Conservation (phyloP, 2,113 vertebrate species). For the Spermophilus dauricus region DNA sequence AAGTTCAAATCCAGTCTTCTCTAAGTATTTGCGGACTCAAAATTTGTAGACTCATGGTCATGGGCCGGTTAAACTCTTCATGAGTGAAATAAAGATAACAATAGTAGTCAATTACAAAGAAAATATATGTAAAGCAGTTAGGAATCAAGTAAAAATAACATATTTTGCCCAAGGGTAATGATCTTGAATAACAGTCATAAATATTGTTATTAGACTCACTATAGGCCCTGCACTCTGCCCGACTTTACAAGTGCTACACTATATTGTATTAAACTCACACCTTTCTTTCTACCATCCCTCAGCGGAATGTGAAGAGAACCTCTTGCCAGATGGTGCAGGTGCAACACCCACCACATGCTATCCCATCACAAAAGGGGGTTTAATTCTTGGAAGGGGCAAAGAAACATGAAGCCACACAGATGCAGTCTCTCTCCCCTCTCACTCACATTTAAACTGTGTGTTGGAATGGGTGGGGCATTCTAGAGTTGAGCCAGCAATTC, state of each 20-base stretch:
- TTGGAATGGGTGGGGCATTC: background rate
- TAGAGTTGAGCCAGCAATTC: background rate
- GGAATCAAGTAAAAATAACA: conserved; percentile 36
- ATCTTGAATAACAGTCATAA: background rate
- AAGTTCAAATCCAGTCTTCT: background rate
- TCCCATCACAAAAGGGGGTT: background rate
- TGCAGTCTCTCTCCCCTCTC: background rate
- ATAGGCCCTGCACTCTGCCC: background rate
- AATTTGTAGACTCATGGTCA: background rate
- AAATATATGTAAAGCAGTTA: background rate
- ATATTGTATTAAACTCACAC: background rate
- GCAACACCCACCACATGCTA: background rate
- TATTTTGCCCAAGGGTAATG: background rate
- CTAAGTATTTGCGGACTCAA: background rate
- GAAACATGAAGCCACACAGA: background rate
- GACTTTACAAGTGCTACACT: background rate
- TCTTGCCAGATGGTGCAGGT: background rate
- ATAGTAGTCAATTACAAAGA: background rate
- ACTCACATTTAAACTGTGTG: background rate
- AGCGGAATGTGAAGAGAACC: background rate
- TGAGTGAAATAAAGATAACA: background rate
- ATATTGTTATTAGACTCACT: background rate
- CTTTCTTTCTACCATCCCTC: background rate
- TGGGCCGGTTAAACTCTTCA: background rate
- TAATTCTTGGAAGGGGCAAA: background rate